These are phyloP conservation scores for Eurois occulta DNA, from an alignment of 2,888 invertebrate species.

Conservation along the genomic window DNA sequence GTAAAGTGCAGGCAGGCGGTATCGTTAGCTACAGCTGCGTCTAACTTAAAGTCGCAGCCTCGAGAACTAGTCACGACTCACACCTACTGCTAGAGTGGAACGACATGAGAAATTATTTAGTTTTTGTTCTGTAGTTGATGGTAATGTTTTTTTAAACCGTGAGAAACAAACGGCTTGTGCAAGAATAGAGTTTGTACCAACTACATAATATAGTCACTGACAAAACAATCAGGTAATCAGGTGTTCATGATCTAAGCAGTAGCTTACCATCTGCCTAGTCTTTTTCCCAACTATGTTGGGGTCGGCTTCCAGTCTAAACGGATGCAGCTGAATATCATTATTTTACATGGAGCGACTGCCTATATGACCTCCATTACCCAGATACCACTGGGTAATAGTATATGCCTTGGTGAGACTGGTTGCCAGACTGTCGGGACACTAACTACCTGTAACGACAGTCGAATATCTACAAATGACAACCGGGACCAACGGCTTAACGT, in stretches of 20 bases:
- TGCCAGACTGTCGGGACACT: not conserved
- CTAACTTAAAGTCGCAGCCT: constrained; percentile 47
- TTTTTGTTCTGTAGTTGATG: constrained; percentile 12
- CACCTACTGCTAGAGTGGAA: constrained; percentile 9
- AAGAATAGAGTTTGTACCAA: not conserved
- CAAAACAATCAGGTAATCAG: not conserved
- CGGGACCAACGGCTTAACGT: not conserved
- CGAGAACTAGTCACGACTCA: constrained; percentile 44
- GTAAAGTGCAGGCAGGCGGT: constrained; percentile 25
- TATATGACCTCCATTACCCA: not conserved
- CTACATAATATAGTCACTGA: not conserved
- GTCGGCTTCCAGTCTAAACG: not conserved
- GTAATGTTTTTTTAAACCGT: not conserved
- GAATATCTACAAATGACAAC: not conserved
- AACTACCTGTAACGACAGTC: not conserved
- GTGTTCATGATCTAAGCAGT: not conserved
- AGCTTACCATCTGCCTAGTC: not conserved
- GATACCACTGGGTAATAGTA: not conserved
- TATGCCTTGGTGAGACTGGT: not conserved
- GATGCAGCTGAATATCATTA: not conserved
- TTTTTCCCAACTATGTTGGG: not conserved
- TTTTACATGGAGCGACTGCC: not conserved
- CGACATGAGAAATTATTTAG: constrained; percentile 40
- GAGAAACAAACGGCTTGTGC: not conserved
- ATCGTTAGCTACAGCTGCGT: constrained; percentile 53